These are phyloP conservation scores for Syrphus vitripennis DNA, from an alignment of 2,888 invertebrate species.

Conservation along the genomic window DNA sequence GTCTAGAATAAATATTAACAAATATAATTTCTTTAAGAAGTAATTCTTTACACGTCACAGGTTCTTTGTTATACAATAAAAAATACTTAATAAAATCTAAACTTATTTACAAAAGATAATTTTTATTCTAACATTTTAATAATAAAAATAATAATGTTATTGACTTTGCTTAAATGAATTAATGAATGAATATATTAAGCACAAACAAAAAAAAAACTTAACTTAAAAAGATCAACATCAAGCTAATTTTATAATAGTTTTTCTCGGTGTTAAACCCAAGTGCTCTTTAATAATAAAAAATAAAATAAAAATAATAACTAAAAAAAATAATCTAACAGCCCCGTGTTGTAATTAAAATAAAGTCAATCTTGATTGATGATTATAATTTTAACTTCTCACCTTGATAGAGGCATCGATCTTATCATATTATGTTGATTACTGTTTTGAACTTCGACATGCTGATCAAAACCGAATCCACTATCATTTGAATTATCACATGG, in stretches of 20 bases:
- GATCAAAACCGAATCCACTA: constrained; percentile 93
- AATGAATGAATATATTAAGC: constrained; percentile 46
- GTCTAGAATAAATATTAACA: too few species aligned
- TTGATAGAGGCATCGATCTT: constrained; percentile 79
- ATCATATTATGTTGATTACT: constrained; percentile 78
- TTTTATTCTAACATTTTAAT: not conserved
- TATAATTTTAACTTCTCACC: constrained; percentile 74
- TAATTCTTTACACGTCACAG: too few species aligned
- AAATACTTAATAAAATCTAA: too few species aligned
- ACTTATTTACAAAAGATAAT: not conserved
- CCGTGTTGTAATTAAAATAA: not conserved
- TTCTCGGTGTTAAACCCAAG: constrained; percentile 45
- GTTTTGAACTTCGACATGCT: constrained; percentile 84
- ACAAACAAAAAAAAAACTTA: not conserved
- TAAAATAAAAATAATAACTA: not conserved
- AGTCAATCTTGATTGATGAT: not conserved
- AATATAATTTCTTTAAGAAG: too few species aligned
- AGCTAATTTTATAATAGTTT: constrained; percentile 30
- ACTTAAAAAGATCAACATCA: constrained; percentile 32
- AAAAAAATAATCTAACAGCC: constrained; percentile 34
- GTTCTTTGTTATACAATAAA: too few species aligned
- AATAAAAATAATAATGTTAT: not conserved
- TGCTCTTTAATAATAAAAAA: constrained; percentile 19
- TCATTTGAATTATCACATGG: constrained; percentile 94
- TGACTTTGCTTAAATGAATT: constrained; percentile 22